These are phyloP conservation scores for Dyspetes luteomarginatus DNA, from an alignment of 2,888 invertebrate species.

Conservation along the genomic window DNA sequence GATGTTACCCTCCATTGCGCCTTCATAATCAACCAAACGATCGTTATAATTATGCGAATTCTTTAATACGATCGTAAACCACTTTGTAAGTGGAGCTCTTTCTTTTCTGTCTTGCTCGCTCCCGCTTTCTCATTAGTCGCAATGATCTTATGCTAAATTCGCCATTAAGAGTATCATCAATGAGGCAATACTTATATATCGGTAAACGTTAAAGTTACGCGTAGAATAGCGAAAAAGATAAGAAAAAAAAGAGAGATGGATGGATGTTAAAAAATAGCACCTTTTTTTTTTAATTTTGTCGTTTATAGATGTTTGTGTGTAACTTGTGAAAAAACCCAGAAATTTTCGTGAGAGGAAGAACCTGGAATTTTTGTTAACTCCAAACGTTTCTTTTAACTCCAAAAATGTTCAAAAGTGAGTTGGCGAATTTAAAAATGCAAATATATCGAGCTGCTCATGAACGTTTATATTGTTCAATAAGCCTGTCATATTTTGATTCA, in stretches of 20 bases:
- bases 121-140: background rate
- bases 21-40: constrained; percentile 7
- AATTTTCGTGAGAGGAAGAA: no score
- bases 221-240: constrained; percentile 41
- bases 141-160: constrained; percentile 63
- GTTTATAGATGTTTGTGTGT: no score
- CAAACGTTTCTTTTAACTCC: no score
- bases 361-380: no score
- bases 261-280: no score
- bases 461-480: no score
- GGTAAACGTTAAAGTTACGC: constrained; percentile 45
- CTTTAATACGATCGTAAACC: constrained; percentile 28
- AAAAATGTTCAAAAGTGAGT: no score
- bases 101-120: background rate
- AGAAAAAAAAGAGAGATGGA: constrained; percentile 54
- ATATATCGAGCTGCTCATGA: no score
- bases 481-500: no score
- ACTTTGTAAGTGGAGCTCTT: constrained; percentile 12
- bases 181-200: constrained; percentile 30
- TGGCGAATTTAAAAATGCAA: no score
- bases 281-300: no score
- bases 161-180: constrained; percentile 64
- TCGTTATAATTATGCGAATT: constrained; percentile 35
- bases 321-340: no score
- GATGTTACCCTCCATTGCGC: background rate